These are phyloP conservation scores for Nomada goodeniana DNA, from an alignment of 2,888 invertebrate genomes.

Conservation along the genomic window DNA sequence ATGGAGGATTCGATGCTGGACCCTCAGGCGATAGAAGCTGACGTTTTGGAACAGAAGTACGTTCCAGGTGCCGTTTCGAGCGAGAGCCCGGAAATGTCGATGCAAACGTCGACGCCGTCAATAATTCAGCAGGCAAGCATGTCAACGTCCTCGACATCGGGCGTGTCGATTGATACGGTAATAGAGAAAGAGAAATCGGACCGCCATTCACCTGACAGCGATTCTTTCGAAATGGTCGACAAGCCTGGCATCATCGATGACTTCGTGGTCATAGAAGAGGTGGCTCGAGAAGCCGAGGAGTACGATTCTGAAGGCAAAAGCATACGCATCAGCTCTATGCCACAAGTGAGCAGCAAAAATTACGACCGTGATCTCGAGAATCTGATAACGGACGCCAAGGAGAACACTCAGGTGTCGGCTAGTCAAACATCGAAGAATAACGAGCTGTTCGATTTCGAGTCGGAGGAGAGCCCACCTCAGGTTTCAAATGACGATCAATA, in stretches of 20 bases:
- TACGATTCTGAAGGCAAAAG: conserved; percentile 93
- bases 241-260: conserved; percentile 95
- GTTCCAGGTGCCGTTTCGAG: not conserved
- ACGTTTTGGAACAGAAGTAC: conserved; percentile 54
- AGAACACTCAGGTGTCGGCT: conserved; percentile 55
- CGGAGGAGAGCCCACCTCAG: conserved; percentile 82
- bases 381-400: conserved; percentile 74
- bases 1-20: conserved; percentile 6
- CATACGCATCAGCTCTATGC: conserved; percentile 87
- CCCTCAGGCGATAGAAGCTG: conserved; percentile 41
- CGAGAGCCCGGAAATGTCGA: conserved; percentile 62
- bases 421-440: conserved; percentile 61
- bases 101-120: conserved; percentile 63
- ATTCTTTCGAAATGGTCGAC: conserved; percentile 95
- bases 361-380: conserved; percentile 87
- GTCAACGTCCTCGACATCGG: conserved; percentile 82
- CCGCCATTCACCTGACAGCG: conserved; percentile 90
- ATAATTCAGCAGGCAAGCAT: conserved; percentile 82
- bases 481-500: conserved; percentile 81
- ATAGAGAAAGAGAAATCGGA: conserved; percentile 79
- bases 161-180: conserved; percentile 80
- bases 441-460: conserved; percentile 82
- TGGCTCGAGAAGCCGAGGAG: conserved; percentile 94
- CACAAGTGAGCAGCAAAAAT: conserved; percentile 85
- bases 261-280: conserved; percentile 95